Conservation (phyloP, 2,797 vertebrate genomes). For the Antrozous pallidus region DNA sequence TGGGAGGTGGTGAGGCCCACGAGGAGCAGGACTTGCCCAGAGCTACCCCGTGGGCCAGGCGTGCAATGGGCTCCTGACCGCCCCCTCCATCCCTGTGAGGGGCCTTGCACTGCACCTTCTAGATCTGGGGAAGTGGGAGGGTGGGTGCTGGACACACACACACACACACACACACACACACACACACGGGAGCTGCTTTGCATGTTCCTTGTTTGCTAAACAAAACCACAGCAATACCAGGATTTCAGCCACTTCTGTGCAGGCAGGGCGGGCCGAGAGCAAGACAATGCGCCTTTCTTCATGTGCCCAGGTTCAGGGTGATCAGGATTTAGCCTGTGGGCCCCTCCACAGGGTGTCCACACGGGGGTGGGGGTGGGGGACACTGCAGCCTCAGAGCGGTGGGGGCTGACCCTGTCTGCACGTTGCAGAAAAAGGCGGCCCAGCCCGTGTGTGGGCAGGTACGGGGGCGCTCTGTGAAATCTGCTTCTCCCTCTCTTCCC, state of each 20-base stretch:
- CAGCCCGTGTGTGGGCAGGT: background rate
- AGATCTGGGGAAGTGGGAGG: background rate
- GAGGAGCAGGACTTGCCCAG: background rate
- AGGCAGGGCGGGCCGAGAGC: background rate
- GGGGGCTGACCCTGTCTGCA: conserved; percentile 37
- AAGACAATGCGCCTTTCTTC: conserved; percentile 69
- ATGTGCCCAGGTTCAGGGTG: conserved; percentile 62
- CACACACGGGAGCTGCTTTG: conserved; percentile 83
- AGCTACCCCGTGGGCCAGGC: background rate
- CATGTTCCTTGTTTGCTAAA: conserved; percentile 92
- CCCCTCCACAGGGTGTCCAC: conserved; percentile 39
- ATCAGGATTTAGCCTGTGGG: conserved; percentile 57
- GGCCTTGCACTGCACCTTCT: background rate
- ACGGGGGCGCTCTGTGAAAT: background rate
- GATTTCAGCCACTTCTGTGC: conserved; percentile 63
- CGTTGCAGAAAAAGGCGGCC: conserved; percentile 20
- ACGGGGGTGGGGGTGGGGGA: background rate
- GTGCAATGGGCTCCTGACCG: background rate
- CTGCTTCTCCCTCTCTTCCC: background rate
- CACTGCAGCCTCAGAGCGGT: background rate
- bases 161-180: conserved; percentile 1
- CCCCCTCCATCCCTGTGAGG: no score
- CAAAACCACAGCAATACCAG: conserved; percentile 85
- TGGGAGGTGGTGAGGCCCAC: background rate
- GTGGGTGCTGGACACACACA: background rate